Percentiles rank a stretch among this genome's conserved stretches.
Conservation (phyloP, 1,140 invertebrate species). For the Aphis craccivora region DNA sequence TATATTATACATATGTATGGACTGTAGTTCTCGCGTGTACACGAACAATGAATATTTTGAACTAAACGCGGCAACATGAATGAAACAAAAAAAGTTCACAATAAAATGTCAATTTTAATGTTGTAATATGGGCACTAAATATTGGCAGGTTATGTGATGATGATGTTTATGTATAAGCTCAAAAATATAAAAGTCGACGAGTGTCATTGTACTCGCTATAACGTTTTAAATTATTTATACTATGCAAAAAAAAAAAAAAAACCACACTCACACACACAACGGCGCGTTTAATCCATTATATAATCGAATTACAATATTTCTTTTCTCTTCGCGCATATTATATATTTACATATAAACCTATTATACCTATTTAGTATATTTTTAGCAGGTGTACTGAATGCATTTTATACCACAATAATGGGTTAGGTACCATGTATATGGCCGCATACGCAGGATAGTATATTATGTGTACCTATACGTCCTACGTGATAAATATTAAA, state of each 20-base stretch:
- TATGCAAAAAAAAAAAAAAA: not conserved
- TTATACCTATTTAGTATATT: not conserved
- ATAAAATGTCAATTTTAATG: constrained; percentile 11
- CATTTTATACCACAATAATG: not conserved
- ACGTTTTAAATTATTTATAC: constrained; percentile 1
- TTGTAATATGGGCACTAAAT: not conserved
- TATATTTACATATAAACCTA: not conserved
- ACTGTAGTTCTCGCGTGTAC: not conserved
- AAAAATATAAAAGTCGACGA: not conserved
- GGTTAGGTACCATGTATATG: not conserved
- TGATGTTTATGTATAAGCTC: not conserved
- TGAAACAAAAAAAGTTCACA: constrained; percentile 9
- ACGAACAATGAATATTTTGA: not conserved
- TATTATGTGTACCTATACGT: not conserved
- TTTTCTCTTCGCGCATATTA: not conserved
- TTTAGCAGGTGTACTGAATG: not conserved
- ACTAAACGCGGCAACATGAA: not conserved
- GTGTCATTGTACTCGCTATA: not conserved
- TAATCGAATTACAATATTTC: constrained; percentile 4
- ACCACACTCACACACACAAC: not conserved
- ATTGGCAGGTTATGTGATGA: not conserved
- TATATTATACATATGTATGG: not conserved
- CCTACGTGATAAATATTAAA: not conserved
- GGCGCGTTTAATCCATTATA: not conserved
- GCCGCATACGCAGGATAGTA: not conserved